Conservation (phyloP, 2,888 invertebrate species). For the Drosophila robusta region DNA sequence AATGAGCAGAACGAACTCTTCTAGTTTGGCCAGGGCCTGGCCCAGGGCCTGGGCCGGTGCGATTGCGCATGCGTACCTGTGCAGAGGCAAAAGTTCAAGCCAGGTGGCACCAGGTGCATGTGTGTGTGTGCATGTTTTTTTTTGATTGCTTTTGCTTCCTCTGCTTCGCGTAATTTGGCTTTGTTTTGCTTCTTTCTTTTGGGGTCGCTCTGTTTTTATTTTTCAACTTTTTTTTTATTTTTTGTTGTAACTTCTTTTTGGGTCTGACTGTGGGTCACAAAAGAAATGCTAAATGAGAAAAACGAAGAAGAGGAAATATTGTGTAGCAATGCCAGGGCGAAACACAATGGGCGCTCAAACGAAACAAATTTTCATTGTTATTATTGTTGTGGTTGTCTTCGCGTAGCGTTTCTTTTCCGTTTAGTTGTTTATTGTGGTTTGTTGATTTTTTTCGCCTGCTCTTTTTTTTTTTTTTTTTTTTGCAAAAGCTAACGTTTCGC, state of each 20-base stretch:
- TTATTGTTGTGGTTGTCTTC: slow-evolving; percentile 39
- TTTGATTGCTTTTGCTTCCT: slow-evolving; percentile 22
- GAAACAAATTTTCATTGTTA: slow-evolving; percentile 75
- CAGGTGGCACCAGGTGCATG: slow-evolving; percentile 20
- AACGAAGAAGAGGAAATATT: slow-evolving; percentile 13
- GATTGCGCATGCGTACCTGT: slow-evolving; percentile 49
- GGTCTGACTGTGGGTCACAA: slow-evolving; percentile 52
- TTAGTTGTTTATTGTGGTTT: slow-evolving; percentile 41
- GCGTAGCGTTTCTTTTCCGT: slow-evolving; percentile 56
- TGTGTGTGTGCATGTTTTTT: slow-evolving; percentile 13
- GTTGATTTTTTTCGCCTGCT: slow-evolving; percentile 5
- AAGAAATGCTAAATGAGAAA: slow-evolving; percentile 46
- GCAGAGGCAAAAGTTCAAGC: slow-evolving; percentile 49
- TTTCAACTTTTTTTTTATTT: slow-evolving; percentile 2
- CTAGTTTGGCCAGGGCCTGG: slow-evolving; percentile 7
- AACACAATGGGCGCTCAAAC: slow-evolving; percentile 64
- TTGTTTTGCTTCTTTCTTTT: slow-evolving; percentile 54
- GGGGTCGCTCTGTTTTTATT: slow-evolving; percentile 40
- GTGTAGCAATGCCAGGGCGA: slow-evolving; percentile 47
- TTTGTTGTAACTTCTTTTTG: slow-evolving; percentile 10
- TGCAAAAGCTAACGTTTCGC: slow-evolving; percentile 43
- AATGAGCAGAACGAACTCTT: slow-evolving; percentile 15
- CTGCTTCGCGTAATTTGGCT: slow-evolving; percentile 48
- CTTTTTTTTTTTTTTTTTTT: slow-evolving; percentile 12
- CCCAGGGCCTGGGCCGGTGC: neutral